Base-by-base conservation (phyloP, 2,113 vertebrate genomes). In the Scolopax mira region DNA sequence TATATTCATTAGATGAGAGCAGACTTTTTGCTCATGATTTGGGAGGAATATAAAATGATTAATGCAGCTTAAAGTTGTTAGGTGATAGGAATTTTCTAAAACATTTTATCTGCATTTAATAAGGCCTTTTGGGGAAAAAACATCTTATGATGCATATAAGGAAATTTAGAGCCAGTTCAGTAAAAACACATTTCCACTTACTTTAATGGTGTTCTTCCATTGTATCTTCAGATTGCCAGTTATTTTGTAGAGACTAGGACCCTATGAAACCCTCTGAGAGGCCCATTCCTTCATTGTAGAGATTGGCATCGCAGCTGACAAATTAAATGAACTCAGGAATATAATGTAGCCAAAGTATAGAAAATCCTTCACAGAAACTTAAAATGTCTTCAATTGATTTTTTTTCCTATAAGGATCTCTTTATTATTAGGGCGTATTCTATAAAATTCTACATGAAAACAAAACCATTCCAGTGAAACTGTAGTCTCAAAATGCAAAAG, bases 11-110 rank as follows among this genome's bases (percentile, higher is more conserved):
- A 95, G 88, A 78, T 79, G 88, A 94, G 41, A 33, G 14, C 92
- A 90, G 83, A 96, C 18, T 86, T 97, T 96, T 96, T 95, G 58
- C 80, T 90, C 54, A 79, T 93, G 72, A 89, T 97, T 97, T 98
- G 94, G 88, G 60, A 93, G 71, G 91, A 96, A 85, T 96, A 96
- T 97, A 96, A 97, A 95, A 93, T 97, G 94, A 96, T 97, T 98
- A 97, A 95, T 92, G 64, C 55, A 96, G 94, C 69, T 95, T 96
- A 85, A 93, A 96, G 89, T 91, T 96, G 89, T 96, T 97, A 95
- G 80, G 78, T 85, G 79, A 96, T 77, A 62, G 52, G 65, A 89
- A 91, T 95, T 97, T 97, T 97, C 83, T 96, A 78, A 97, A 96
- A 95, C 73, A 92, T 90, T 81, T 90, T 97, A 92, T 95, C 94